A percentile compares a stretch with the other conserved stretches of the same genome.
These are phyloP conservation scores for Atherix ibis DNA, from an alignment of 2,888 invertebrate genomes.

Conservation along the genomic window DNA sequence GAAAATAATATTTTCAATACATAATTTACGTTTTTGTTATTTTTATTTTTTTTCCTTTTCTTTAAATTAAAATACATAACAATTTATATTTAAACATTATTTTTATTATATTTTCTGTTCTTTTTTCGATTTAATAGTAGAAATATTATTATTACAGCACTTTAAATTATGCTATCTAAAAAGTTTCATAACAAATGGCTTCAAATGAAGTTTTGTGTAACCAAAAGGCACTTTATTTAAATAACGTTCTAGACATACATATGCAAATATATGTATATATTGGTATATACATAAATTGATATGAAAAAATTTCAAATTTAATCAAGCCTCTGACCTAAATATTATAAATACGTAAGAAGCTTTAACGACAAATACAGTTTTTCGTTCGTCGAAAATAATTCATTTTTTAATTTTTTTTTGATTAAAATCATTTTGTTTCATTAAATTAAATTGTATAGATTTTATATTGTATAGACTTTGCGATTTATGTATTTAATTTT, in stretches of 20 bases:
- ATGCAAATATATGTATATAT: no score
- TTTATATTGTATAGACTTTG: no score
- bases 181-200: neutral
- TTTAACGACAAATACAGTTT: no score
- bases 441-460: no score
- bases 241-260: constrained; percentile 5
- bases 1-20: neutral
- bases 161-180: neutral
- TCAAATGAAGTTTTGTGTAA: constrained; percentile 3
- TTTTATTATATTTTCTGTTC: constrained; percentile 1
- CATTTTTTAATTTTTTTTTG: no score
- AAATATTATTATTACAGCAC: neutral
- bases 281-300: constrained; percentile 6
- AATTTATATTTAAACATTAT: constrained; percentile 1
- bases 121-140: constrained; percentile 1
- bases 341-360: no score
- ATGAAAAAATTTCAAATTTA: constrained; percentile 2
- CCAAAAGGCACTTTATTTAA: constrained; percentile 7
- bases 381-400: no score
- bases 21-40: neutral
- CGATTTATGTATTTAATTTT: no score
- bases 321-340: no score
- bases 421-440: no score
- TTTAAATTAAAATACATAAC: constrained; percentile 1
- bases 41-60: constrained; percentile 2